These are phyloP conservation scores for Anthopleura sola DNA, from an alignment of 64 coral and sea anemone species.

Conservation along the genomic window DNA sequence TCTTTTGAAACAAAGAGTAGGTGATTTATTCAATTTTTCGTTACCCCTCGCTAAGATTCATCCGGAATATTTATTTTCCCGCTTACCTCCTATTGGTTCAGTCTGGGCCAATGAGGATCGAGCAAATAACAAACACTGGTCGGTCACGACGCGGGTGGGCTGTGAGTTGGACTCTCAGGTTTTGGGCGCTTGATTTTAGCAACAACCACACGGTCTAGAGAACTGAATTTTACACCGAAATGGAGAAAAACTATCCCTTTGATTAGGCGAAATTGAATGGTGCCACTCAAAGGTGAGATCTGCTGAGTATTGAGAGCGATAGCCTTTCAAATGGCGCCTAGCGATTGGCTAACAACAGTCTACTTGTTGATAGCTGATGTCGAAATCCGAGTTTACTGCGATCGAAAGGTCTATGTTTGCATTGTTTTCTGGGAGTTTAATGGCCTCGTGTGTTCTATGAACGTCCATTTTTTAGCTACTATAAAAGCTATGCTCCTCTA, in stretches of 20 bases:
- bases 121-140: conserved; percentile 25
- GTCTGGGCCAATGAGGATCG: background rate
- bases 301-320: conserved; percentile 26
- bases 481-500: background rate
- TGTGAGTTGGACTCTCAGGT: conserved; percentile 3
- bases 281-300: conserved; percentile 41
- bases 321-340: conserved; percentile 23
- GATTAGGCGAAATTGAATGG: conserved; percentile 29
- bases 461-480: background rate
- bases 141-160: conserved; percentile 36
- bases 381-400: conserved; percentile 36
- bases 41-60: conserved; percentile 13
- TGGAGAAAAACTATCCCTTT: conserved; percentile 22
- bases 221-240: conserved; percentile 7
- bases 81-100: conserved; percentile 39
- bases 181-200: conserved; percentile 20
- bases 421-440: conserved; percentile 16
- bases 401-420: conserved; percentile 36
- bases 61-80: conserved; percentile 37
- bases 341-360: conserved; percentile 18
- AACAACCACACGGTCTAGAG: background rate
- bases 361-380: conserved; percentile 39
- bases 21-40: conserved; percentile 5
- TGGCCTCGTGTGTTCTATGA: conserved; percentile 17
- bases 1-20: background rate